phyloP scores from a whole-genome alignment of 2,797 vertebrate species.

The Harpagifer antarcticus region DNA sequence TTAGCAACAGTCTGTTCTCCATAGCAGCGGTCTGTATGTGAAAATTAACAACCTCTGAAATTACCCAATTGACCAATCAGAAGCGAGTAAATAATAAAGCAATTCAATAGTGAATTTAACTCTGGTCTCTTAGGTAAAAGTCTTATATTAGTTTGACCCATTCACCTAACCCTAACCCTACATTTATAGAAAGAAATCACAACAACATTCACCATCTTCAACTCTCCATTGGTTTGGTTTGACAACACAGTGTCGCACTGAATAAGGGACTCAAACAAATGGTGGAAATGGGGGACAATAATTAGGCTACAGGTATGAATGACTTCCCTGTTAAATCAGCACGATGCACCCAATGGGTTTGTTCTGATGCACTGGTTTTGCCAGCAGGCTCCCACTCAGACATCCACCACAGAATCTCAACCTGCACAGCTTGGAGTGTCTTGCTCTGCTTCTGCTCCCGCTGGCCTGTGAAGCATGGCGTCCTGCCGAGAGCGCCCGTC shows the following conservation, averaged over 20 bases:
- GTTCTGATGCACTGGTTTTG: constrained; percentile 32
- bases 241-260: background rate
- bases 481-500: constrained; percentile 16
- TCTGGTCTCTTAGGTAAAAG: too few relatives aligned
- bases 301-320: constrained; percentile 5
- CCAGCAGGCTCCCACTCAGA: constrained; percentile 17
- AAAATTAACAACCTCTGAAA: too few relatives aligned
- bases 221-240: constrained; percentile 1
- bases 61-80: too few relatives aligned
- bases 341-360: constrained; percentile 9
- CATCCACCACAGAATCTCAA: constrained; percentile 20
- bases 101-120: too few relatives aligned
- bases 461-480: constrained; percentile 18
- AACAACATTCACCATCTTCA: background rate
- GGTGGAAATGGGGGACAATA: constrained; percentile 10
- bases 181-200: background rate
- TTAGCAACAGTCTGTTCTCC: too few relatives aligned
- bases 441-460: constrained; percentile 25
- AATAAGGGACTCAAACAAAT: constrained; percentile 11
- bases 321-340: constrained; percentile 13
- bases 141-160: too few relatives aligned
- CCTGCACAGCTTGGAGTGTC: constrained; percentile 25
- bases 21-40: too few relatives aligned
- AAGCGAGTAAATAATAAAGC: too few relatives aligned
- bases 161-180: too few relatives aligned